Conservation (phyloP, 1,140 invertebrate genomes). For the Leptonema lineaticorne region DNA sequence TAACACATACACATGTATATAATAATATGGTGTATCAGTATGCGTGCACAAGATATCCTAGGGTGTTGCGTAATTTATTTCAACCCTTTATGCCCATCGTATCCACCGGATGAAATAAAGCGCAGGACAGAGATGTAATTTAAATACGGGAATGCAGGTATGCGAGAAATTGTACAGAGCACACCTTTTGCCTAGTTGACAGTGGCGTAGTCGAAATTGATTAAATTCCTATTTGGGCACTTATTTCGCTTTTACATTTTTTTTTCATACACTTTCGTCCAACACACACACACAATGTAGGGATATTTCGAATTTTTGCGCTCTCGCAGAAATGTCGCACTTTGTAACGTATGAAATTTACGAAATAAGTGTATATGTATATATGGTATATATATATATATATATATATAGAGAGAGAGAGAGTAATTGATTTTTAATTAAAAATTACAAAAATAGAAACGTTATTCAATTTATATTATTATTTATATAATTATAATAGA, state of each 20-base stretch:
- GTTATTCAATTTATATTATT: no score
- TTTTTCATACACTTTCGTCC: neutral
- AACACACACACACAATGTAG: no score
- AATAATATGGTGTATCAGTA: neutral
- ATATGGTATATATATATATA: no score
- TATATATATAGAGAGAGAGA: no score
- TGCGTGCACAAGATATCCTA: conserved; percentile 2
- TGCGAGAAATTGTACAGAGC: conserved; percentile 22
- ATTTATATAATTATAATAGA: no score
- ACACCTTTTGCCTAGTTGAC: conserved; percentile 2
- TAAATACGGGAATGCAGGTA: conserved; percentile 31
- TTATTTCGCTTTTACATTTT: neutral
- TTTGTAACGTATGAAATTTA: no score
- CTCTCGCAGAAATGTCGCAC: no score
- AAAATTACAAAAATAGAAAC: no score
- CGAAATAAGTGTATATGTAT: no score
- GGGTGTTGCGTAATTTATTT: conserved; percentile 23
- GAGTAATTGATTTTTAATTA: no score
- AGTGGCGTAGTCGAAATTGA: conserved; percentile 2
- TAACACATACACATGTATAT: neutral
- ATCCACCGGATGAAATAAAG: conserved; percentile 24
- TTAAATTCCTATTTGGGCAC: neutral
- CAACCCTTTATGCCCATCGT: conserved; percentile 21
- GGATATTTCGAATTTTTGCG: no score
- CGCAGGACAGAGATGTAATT: conserved; percentile 25